Base-by-base conservation (phyloP, 2,113 vertebrate species). In the Hippocampus guttulatus region DNA sequence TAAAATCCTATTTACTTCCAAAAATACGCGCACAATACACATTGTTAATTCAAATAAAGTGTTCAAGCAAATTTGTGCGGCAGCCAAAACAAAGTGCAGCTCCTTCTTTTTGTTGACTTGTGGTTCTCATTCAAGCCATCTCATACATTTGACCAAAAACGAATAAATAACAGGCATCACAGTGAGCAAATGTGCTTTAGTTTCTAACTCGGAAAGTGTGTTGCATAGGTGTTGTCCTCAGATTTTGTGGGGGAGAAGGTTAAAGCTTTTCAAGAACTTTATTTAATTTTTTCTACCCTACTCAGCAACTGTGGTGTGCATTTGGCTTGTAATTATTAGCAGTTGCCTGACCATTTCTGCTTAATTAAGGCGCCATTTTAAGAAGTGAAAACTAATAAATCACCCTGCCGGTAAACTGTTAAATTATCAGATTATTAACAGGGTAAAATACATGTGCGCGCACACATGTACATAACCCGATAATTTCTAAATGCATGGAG, bases 311-410 rank as follows among this genome's bases (percentile, higher is more conserved):
- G 63, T 45, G 15, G 54, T 77, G 49, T 51, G 9, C 76, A 67
- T 74, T 69, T 47, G 62, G 47, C 33, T 61, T 20, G 40, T 21
- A 73, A 20, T 81, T 70, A 68, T 49, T 75, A 64, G 43, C 47
- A 57, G 70, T 69, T 64, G 54, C 51, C 61, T 54, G 51, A 68
- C 70, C 40, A 61, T 40, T 55, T 70, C 67, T 68, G 68, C 75
- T 81, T 78, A 79, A 80, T 76, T 71, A 70, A 55, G 62, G 40
- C 33, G 64, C 63, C 75, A 40, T 54, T 33, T 67, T 67, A 33
- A 52, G 16, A 33, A 52, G 15, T 51, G 45, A 30, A 49, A 67
- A 67, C 69, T 27, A 74, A 75, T 69, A 68, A 71, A 62, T 55
- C 71, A 67, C 58, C 70, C 67, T 71, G 61, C 45, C 18, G 43